Evolutionary conservation across 2,113 vertebrate genomes (phyloP), one percentile per base, ranked within the genome.

Genomic region (Speoplatyrhinus poulsoni): DNA sequence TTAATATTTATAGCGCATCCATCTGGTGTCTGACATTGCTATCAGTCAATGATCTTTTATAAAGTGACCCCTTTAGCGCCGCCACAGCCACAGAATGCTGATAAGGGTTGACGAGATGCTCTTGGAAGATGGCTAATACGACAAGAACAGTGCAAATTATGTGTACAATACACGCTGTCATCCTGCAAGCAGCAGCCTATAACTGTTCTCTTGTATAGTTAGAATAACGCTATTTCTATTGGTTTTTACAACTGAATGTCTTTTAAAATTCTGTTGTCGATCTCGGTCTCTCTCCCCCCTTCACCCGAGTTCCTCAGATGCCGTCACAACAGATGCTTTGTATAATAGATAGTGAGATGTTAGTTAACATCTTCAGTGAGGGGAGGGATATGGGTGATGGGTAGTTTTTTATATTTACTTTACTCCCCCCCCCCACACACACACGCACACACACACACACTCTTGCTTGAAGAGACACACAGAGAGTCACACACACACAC

Each of bases 161-260:
- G 60, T 68, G 10, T 46, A 72, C n/a, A 65, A 55, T 12, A 52
- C 49, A 10, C 49, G 3, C 49, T 52, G 9, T 6, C 11, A 41
- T 62, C 17, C 55, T 61, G 48, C 4, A 16, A n/a, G 63, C 12
- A 58, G 33, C 19, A 26, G 19, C 19, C 19, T 33, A 60, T 12
- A 12, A 12, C 48, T 8, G 36, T 41, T 41, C 36, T 8, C 5
- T 41, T 50, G 36, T 16, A 17, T n/a, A 52, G 10, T 80, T 82
- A 2, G 1, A 26, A 26, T 26, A 26, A 26, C 1, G 26, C 26
- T 26, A 26, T 26, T 26, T 26, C 26, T 26, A 26, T 26, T 26
- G 26, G 26, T 26, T 26, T 26, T 26, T 26, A 26, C 26, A 26
- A 26, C 26, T 26, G 26, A 26, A 26, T 26, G 26, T 26, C 26